Base-by-base conservation (phyloP, 1,140 invertebrate genomes). In the Drosophila pallidifrons region DNA sequence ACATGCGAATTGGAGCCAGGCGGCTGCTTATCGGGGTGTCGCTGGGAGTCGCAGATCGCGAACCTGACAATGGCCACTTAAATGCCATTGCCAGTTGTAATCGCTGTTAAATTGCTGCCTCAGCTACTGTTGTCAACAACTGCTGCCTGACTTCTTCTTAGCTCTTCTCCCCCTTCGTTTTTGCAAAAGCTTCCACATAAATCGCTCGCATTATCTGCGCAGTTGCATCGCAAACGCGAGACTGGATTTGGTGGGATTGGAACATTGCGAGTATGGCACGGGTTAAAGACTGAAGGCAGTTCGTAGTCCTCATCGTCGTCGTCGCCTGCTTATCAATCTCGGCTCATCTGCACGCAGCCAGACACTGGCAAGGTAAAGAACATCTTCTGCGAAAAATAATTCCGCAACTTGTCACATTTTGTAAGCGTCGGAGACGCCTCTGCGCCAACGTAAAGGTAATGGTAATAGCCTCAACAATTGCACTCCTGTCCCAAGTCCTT, bases 371-470 rank as follows among this genome's bases (percentile, higher is more conserved):
- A 41, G 13, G 16, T 54, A 32, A 8, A 51, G 77, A 89, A 89
- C 85, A 89, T 89, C 75, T 89, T 89, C 85, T 89, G 77, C 78
- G 85, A 89, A 89, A 89, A 89, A 89, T 85, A 89, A 85, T 89
- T 89, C 75, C 75, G 81, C 81, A 90, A 89, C 85, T 89, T 88
- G 85, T 88, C 85, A 88, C 86, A 89, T 88, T 88, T 81, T 81
- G 85, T 89, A 81, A 79, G 71, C 68, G 66, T 82, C 70, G 63
- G 51, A 86, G 82, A 86, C 82, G 76, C 79, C 79, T 87, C 71
- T 87, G 81, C 83, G 80, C 82, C 77, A 82, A 38, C 60, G 20
- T 25, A 25, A 25, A 25, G 57, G 49, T 70, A 30, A 69, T 61
- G 30, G 61, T 49, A 45, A 65, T 66, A 67, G 58, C 51, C 35